Conservation (phyloP, 2,888 invertebrate species). For the Pecten maximus region DNA sequence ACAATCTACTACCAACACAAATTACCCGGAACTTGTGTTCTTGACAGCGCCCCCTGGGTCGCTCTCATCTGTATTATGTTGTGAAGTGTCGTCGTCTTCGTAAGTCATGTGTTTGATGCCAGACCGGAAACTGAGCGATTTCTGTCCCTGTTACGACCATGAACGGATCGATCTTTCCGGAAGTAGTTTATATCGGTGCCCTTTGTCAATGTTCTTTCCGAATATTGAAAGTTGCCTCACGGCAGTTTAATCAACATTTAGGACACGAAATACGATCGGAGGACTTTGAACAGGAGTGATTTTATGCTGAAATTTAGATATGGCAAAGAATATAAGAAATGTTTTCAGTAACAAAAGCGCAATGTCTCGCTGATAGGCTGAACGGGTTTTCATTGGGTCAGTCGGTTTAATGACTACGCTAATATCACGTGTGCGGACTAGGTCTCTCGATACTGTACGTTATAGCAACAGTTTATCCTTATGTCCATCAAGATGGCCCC, state of each 20-base stretch:
- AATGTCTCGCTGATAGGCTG: no score
- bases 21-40: not conserved
- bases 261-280: not conserved
- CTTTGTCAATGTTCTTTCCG: not conserved
- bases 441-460: no score
- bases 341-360: not conserved
- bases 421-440: no score
- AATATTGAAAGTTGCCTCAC: not conserved
- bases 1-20: not conserved
- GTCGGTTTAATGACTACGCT: no score
- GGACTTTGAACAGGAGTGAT: not conserved
- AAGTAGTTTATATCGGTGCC: not conserved
- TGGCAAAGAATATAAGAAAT: not conserved
- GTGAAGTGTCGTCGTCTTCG: not conserved
- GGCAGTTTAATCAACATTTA: not conserved
- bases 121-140: not conserved
- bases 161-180: slow-evolving; percentile 14
- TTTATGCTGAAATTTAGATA: not conserved
- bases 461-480: no score
- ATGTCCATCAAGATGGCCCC: no score
- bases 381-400: no score
- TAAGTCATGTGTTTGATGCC: not conserved
- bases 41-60: not conserved
- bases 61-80: not conserved
- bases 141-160: not conserved